A percentile compares a stretch with the other conserved stretches of the same genome.
These are phyloP conservation scores for Aethes cnicana DNA, from an alignment of 2,888 invertebrate species.

Conservation along the genomic window DNA sequence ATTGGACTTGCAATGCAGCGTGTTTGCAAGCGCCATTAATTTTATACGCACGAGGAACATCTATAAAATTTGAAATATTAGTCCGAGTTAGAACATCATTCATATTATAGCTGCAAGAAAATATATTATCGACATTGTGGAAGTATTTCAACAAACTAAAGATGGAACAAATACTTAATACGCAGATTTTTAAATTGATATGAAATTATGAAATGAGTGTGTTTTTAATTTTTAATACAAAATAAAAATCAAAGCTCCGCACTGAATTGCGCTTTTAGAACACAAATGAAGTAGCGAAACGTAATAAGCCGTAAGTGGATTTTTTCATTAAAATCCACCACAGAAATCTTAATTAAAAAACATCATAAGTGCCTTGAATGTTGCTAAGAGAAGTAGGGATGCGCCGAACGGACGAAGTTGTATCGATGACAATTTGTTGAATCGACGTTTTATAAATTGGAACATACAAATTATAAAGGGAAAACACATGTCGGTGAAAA, in stretches of 20 bases:
- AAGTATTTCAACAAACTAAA: too few relatives aligned
- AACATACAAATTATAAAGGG: too few relatives aligned
- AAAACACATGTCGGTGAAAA: too few relatives aligned
- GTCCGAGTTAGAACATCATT: background rate
- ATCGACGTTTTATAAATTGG: too few relatives aligned
- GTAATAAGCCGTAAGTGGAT: conserved; percentile 4
- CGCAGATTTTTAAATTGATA: too few relatives aligned
- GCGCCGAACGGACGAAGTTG: background rate
- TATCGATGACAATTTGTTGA: too few relatives aligned
- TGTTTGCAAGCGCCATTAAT: conserved; percentile 1
- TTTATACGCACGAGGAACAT: conserved; percentile 2
- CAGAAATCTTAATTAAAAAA: conserved; percentile 13
- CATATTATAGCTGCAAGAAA: background rate
- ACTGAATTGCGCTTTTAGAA: conserved; percentile 5
- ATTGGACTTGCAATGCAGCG: conserved; percentile 1
- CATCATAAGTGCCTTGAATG: conserved; percentile 12
- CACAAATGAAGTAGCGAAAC: conserved; percentile 1
- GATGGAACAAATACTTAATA: too few relatives aligned
- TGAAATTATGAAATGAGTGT: too few relatives aligned
- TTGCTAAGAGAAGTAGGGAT: background rate
- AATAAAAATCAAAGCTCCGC: too few relatives aligned
- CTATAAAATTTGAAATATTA: conserved; percentile 7
- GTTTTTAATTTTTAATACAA: too few relatives aligned
- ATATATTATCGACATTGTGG: too few relatives aligned
- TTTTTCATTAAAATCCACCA: conserved; percentile 10